These are phyloP conservation scores for Ammodytes marinus DNA, from an alignment of 2,113 vertebrate species.

Conservation along the genomic window DNA sequence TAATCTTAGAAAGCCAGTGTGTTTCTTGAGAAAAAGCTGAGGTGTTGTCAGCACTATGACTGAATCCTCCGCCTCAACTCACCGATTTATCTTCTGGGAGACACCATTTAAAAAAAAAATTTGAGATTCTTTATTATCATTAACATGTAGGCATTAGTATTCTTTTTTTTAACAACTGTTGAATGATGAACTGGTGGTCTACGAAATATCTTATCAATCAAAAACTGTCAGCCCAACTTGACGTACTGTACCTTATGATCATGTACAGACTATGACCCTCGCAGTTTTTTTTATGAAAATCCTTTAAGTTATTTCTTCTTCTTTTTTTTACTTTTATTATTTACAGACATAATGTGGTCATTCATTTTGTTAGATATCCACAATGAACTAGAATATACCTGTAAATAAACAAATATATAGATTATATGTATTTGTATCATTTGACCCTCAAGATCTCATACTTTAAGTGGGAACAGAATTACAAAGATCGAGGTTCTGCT, in stretches of 20 bases:
- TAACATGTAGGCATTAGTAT: slow-evolving; percentile 66
- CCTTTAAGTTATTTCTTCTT: slow-evolving; percentile 37
- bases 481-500: slow-evolving; percentile 64
- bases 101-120: slow-evolving; percentile 61
- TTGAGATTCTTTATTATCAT: slow-evolving; percentile 59
- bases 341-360: slow-evolving; percentile 73
- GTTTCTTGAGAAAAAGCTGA: slow-evolving; percentile 56
- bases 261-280: slow-evolving; percentile 65
- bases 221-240: slow-evolving; percentile 58
- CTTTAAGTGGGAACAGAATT: slow-evolving; percentile 68
- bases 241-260: slow-evolving; percentile 67
- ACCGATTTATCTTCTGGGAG: slow-evolving; percentile 54
- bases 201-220: slow-evolving; percentile 60
- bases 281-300: slow-evolving; percentile 54
- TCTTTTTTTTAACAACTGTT: slow-evolving; percentile 58
- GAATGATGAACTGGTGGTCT: slow-evolving; percentile 62
- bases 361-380: slow-evolving; percentile 82
- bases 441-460: slow-evolving; percentile 80
- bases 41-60: slow-evolving; percentile 9
- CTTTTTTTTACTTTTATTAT: slow-evolving; percentile 51
- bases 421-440: slow-evolving; percentile 88
- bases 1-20: slow-evolving; percentile 57
- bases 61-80: slow-evolving; percentile 28
- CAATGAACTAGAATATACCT: slow-evolving; percentile 83
- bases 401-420: slow-evolving; percentile 89